phyloP scores from a whole-genome alignment of 2,797 vertebrate species.

The Rhodeus uyekii region DNA sequence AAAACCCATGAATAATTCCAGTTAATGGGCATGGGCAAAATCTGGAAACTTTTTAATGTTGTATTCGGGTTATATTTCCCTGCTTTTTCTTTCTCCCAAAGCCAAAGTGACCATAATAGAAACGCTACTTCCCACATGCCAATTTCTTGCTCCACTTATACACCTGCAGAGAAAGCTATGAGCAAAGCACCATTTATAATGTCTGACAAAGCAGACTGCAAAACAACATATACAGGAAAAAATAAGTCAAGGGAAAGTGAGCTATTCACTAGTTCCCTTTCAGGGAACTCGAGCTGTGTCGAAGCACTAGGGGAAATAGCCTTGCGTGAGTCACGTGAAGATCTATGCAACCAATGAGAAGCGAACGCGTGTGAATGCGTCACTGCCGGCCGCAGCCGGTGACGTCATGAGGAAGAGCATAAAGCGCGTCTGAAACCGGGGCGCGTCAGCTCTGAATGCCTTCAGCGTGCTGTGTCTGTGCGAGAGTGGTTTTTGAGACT shows the following conservation, averaged over 20 bases:
- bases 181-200: conserved; percentile 8
- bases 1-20: background rate
- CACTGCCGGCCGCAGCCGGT: no score
- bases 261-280: background rate
- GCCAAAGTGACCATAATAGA: background rate
- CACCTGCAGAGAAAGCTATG: background rate
- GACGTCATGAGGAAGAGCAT: no score
- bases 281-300: no score
- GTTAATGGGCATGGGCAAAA: no score
- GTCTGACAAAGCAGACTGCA: background rate
- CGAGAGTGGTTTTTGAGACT: no score
- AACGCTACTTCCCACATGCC: background rate
- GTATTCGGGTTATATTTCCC: background rate
- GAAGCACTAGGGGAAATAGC: no score
- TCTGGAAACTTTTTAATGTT: background rate
- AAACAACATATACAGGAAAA: background rate
- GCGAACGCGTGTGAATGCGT: no score
- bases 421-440: no score
- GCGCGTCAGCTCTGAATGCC: no score
- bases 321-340: no score
- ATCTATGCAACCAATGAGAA: no score
- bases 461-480: no score
- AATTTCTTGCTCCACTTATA: conserved; percentile 6
- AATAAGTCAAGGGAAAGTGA: background rate
- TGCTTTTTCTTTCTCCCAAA: background rate